Base-by-base conservation (phyloP, 2,113 vertebrate genomes). In the Psophia crepitans region DNA sequence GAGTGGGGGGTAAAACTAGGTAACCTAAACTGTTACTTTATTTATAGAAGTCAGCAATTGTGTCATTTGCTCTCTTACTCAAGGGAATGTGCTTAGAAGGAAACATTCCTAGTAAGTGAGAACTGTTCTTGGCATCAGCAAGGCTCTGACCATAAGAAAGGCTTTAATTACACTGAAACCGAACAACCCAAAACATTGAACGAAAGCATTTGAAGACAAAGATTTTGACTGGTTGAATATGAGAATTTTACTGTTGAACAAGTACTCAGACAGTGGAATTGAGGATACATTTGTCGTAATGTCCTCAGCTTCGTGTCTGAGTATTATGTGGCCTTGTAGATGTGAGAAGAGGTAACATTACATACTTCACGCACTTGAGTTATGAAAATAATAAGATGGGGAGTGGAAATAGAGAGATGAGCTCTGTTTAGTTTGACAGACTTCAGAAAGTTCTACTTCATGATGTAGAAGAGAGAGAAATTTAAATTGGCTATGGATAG, bases 31-130 rank as follows among this genome's bases (percentile, higher is more conserved):
- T 94, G 94, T 84, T 91, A 64, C 70, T 96, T 97, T 97, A 97
- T 97, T 95, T 97, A 97, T 96, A 96, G 96, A 95, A 85, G 84
- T 93, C 81, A 96, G 96, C 96, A 94, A 97, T 97, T 97, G 96
- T 97, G 97, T 97, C 96, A 92, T 96, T 98, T 96, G 96, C 83
- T 90, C 65, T 89, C 66, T 96, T 93, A 87, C 94, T 95, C 83
- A 70, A 90, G 95, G 91, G 96, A 97, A 97, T 96, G 93, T 97
- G 96, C 97, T 97, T 97, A 97, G 97, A 98, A 96, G 94, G 96
- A 97, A 97, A 96, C 96, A 97, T 98, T 98, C 97, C 95, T 97
- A 76, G 76, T 95, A 93, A 91, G 87, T 98, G 96, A 98, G 96
- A 96, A 35, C 80, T 83, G 94, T 97, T 97, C 96, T 95, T 97